A percentile compares a stretch with the other conserved stretches of the same genome.
Conservation (phyloP, 2,888 invertebrate species). For the Platerodrilus igneus region DNA sequence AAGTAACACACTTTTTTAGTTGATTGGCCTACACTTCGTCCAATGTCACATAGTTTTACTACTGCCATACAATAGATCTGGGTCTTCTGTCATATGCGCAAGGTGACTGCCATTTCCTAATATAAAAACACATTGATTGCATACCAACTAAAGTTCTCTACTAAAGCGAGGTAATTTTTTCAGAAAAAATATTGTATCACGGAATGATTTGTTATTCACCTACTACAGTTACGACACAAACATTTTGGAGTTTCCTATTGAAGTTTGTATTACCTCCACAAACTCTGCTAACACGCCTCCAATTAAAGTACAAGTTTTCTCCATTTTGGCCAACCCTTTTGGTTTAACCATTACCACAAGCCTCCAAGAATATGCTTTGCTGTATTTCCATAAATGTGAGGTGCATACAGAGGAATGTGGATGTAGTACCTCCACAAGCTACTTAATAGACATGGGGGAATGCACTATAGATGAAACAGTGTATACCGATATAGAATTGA, state of each 20-base stretch:
- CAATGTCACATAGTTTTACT: no score
- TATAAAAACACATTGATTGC: no score
- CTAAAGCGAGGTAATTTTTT: no score
- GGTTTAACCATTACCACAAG: conserved; percentile 21
- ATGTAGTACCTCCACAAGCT: conserved; percentile 5
- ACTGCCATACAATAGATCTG: no score
- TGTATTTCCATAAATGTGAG: conserved; percentile 11
- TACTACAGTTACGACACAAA: conserved; percentile 22
- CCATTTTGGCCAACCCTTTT: conserved; percentile 27
- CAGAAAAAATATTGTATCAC: no score
- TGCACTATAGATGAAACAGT: conserved; percentile 32
- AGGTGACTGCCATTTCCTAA: no score
- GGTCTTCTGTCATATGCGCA: no score
- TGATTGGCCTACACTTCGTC: no score
- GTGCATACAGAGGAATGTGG: conserved; percentile 30
- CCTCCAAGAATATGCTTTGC: conserved; percentile 8
- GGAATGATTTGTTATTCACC: no score
- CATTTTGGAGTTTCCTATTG: conserved; percentile 29
- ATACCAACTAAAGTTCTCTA: no score
- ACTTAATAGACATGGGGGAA: conserved; percentile 30
- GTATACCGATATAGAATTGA: conserved; percentile 25
- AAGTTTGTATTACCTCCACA: conserved; percentile 23
- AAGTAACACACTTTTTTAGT: no score
- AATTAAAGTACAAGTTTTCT: conserved; percentile 28
- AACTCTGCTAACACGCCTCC: conserved; percentile 27